Conservation (phyloP, 2,113 vertebrate species). For the Electrona antarctica region DNA sequence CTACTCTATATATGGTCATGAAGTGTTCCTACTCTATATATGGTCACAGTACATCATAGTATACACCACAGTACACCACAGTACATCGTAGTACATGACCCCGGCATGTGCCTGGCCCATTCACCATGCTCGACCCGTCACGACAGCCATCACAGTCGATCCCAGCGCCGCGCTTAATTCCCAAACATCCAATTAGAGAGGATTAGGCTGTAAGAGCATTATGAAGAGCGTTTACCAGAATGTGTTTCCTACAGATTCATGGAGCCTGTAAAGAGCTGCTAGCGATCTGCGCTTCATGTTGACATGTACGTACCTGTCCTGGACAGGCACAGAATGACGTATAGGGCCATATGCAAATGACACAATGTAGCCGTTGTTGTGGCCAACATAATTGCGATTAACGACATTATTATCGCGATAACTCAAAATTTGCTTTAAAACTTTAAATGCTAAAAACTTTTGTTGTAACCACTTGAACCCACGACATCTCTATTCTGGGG, state of each 20-base stretch:
- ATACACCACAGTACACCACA: too few species aligned
- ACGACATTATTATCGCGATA: too few species aligned
- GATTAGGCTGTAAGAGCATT: slow-evolving; percentile 79
- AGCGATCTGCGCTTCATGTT: slow-evolving; percentile 3
- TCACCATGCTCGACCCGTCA: slow-evolving; percentile 34
- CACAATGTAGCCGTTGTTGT: neutral
- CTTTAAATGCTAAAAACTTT: too few species aligned
- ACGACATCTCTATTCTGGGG: too few species aligned
- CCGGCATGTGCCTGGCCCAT: slow-evolving; percentile 10
- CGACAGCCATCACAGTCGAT: slow-evolving; percentile 52
- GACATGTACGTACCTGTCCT: neutral
- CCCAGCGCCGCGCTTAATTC: slow-evolving; percentile 53
- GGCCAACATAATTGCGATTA: too few species aligned
- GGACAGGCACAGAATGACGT: slow-evolving; percentile 6
- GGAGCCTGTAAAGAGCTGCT: slow-evolving; percentile 16
- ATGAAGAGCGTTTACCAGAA: slow-evolving; percentile 46
- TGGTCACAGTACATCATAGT: too few species aligned
- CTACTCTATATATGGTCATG: too few species aligned
- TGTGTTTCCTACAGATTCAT: slow-evolving; percentile 49
- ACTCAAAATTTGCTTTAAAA: too few species aligned
- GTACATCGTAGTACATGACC: too few species aligned
- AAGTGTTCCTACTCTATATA: too few species aligned
- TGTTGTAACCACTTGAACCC: too few species aligned
- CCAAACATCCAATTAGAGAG: slow-evolving; percentile 68
- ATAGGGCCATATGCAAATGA: too few species aligned